These are phyloP conservation scores for Vanessa cardui DNA, from an alignment of 2,888 invertebrate species.

Conservation along the genomic window DNA sequence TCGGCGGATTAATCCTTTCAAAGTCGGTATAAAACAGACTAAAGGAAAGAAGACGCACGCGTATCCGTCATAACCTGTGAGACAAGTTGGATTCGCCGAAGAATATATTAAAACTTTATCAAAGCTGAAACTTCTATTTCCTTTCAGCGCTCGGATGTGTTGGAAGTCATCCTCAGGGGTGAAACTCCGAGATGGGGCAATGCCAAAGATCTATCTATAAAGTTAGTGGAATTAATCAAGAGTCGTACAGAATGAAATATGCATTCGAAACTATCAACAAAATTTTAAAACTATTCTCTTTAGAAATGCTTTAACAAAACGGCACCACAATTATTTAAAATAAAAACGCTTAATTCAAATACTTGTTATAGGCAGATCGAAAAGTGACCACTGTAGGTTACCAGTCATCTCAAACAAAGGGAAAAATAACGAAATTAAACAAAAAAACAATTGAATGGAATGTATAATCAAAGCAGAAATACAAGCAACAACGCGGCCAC, in stretches of 20 bases:
- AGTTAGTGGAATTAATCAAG: constrained; percentile 32
- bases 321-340: too few relatives aligned
- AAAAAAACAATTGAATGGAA: constrained; percentile 5
- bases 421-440: constrained; percentile 2
- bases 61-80: constrained; percentile 69
- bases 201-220: constrained; percentile 27
- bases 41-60: constrained; percentile 45
- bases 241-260: neutral
- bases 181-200: constrained; percentile 43
- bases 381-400: too few relatives aligned
- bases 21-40: constrained; percentile 36
- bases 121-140: constrained; percentile 78
- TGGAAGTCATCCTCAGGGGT: constrained; percentile 47
- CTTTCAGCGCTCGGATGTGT: constrained; percentile 52
- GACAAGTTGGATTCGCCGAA: constrained; percentile 73
- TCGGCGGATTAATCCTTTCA: constrained; percentile 50
- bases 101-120: constrained; percentile 83
- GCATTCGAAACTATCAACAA: neutral
- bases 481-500: constrained; percentile 9
- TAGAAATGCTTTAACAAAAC: too few relatives aligned
- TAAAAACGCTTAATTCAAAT: too few relatives aligned
- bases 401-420: neutral
- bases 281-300: too few relatives aligned
- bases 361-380: neutral
- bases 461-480: constrained; percentile 19